Percentiles rank a stretch among this genome's conserved stretches.
phyloP scores from a whole-genome alignment of 2,113 vertebrate genomes.

The Ursus arctos region DNA sequence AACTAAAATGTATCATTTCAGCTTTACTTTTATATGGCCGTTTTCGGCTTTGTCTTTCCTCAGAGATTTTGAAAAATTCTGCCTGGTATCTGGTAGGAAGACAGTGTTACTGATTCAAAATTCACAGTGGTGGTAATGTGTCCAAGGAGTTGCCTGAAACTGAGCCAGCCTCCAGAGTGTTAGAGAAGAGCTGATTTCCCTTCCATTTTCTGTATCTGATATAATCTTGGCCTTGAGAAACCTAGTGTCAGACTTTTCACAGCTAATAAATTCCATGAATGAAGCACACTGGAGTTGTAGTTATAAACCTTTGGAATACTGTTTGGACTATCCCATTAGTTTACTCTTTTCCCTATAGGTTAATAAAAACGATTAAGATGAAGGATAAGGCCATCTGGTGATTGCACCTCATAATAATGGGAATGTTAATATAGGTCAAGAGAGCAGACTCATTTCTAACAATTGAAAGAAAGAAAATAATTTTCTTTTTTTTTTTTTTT shows the following conservation, averaged over 20 bases:
- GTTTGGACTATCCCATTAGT: neutral
- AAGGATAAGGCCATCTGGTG: neutral
- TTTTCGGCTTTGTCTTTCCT: conserved; percentile 58
- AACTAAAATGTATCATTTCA: conserved; percentile 32
- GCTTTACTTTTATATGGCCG: neutral
- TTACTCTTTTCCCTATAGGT: neutral
- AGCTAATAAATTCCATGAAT: conserved; percentile 55
- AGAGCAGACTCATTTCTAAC: conserved; percentile 1
- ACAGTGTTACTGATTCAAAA: conserved; percentile 34
- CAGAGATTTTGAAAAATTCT: conserved; percentile 28
- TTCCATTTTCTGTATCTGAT: conserved; percentile 23
- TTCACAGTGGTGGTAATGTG: neutral
- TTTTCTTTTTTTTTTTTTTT: conserved; percentile 27
- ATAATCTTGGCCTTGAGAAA: conserved; percentile 54
- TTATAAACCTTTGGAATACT: conserved; percentile 24
- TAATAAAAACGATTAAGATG: conserved; percentile 45
- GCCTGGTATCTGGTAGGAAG: neutral
- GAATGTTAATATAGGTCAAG: conserved; percentile 58
- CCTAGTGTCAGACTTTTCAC: conserved; percentile 36
- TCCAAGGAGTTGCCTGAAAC: neutral
- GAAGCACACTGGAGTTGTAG: neutral
- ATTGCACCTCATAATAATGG: neutral
- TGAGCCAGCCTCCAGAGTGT: neutral
- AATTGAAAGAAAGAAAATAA: neutral
- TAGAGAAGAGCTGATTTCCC: neutral